Conservation (phyloP, 2,113 vertebrate genomes). For the Zonotrichia leucophrys region DNA sequence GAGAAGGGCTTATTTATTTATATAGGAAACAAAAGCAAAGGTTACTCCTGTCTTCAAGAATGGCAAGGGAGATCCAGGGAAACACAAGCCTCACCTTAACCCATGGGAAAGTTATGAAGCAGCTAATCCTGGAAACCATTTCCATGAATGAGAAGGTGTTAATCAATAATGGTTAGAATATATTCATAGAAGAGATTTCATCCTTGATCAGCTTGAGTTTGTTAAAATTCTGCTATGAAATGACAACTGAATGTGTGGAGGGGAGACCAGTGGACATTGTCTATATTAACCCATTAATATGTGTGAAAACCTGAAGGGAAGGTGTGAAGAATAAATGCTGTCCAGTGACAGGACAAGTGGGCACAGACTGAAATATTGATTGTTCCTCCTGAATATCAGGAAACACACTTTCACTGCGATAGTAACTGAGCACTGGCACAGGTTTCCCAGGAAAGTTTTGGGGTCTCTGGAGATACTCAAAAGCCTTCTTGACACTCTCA, state of each 20-base stretch:
- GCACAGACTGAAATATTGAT: background rate
- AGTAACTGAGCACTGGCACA: background rate
- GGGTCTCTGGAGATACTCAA: background rate
- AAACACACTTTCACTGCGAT: background rate
- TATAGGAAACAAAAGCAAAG: background rate
- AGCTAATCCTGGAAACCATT: background rate
- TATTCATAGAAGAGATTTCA: background rate
- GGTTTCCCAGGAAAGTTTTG: background rate
- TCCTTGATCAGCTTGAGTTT: background rate
- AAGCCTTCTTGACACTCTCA: background rate
- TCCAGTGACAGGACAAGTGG: background rate
- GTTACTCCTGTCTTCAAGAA: background rate
- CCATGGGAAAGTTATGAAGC: background rate
- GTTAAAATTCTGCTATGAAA: background rate
- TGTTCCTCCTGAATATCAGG: background rate
- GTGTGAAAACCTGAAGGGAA: background rate
- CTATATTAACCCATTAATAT: background rate
- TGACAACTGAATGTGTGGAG: rapidly evolving
- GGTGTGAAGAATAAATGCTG: background rate
- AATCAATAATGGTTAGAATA: background rate
- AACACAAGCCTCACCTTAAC: background rate
- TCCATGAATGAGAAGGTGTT: background rate
- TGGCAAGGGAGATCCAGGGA: background rate
- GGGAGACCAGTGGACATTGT: background rate
- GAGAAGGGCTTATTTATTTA: background rate